Conservation (phyloP, 2,797 vertebrate species). For the Oryzias sinensis region DNA sequence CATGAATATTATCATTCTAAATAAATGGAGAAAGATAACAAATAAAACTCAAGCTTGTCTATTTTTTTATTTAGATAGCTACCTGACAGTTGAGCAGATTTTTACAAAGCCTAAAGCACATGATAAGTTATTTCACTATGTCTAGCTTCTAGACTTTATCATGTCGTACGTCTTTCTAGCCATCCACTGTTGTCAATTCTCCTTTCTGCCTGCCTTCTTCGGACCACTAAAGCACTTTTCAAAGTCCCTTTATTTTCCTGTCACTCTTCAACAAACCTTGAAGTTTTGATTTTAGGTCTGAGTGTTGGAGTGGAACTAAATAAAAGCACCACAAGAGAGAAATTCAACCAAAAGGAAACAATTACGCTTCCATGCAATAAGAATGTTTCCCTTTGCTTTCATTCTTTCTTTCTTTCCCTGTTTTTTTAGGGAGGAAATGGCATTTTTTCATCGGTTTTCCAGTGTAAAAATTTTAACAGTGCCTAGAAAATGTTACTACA, state of each 20-base stretch:
- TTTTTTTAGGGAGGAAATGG: not conserved
- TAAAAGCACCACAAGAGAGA: constrained; percentile 32
- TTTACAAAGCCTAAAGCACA: too few relatives aligned
- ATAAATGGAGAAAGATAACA: too few relatives aligned
- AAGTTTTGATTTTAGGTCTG: constrained; percentile 15
- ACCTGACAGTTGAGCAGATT: too few relatives aligned
- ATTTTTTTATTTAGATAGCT: too few relatives aligned
- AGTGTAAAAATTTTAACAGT: too few relatives aligned
- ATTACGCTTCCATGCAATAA: constrained; percentile 5
- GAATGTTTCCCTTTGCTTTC: not conserved
- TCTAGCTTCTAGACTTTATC: not conserved
- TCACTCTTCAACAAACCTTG: constrained; percentile 18
- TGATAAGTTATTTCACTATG: too few relatives aligned
- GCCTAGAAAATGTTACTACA: too few relatives aligned
- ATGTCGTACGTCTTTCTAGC: not conserved
- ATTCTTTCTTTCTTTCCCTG: not conserved
- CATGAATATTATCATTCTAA: too few relatives aligned
- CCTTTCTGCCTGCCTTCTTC: not conserved
- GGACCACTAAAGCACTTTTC: constrained; percentile 14
- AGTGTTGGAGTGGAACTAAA: constrained; percentile 30
- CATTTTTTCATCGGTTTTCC: too few relatives aligned
- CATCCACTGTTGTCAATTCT: constrained; percentile 4
- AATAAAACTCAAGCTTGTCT: too few relatives aligned
- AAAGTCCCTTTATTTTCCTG: constrained; percentile 14
- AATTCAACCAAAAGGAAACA: constrained; percentile 16